Percentiles rank a stretch among this genome's conserved stretches.
Evolutionary conservation across 1,140 invertebrate genomes (phyloP).

Genomic region (Pogonus chalceus): DNA sequence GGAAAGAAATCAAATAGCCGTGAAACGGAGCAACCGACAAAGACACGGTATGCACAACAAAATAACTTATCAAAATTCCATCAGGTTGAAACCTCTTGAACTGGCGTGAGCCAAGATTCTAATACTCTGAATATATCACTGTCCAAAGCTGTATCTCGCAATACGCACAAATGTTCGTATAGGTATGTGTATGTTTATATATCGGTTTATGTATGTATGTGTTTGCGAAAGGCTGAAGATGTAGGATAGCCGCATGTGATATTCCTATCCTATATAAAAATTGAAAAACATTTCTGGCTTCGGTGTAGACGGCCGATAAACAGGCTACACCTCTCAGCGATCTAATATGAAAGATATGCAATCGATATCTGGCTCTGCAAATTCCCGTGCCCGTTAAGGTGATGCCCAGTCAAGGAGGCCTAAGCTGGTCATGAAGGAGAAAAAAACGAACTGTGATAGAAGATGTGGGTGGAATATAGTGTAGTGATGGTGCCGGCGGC

Average conservation of each 20-base stretch:
- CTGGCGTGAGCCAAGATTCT: not conserved
- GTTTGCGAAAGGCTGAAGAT: not conserved
- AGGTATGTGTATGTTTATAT: no score
- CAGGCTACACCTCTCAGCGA: not conserved
- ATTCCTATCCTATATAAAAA: not conserved
- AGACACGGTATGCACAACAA: not conserved
- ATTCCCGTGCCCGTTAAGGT: not conserved
- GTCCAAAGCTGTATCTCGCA: not conserved
- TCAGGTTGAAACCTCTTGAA: not conserved
- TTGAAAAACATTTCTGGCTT: not conserved
- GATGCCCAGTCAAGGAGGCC: no score
- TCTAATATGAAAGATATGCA: not conserved
- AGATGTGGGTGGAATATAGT: not conserved
- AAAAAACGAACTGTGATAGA: not conserved
- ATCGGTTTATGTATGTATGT: no score
- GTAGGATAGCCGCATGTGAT: not conserved
- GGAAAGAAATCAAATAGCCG: not conserved
- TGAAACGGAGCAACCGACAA: not conserved
- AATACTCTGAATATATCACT: not conserved
- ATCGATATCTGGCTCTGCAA: not conserved
- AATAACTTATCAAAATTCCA: conserved; percentile 7
- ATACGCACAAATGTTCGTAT: no score
- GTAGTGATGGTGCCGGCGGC: no score
- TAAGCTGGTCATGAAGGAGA: not conserved
- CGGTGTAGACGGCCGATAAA: conserved; percentile 1